Conservation (phyloP, 2,113 vertebrate genomes). For the Nothocercus nigrocapillus region DNA sequence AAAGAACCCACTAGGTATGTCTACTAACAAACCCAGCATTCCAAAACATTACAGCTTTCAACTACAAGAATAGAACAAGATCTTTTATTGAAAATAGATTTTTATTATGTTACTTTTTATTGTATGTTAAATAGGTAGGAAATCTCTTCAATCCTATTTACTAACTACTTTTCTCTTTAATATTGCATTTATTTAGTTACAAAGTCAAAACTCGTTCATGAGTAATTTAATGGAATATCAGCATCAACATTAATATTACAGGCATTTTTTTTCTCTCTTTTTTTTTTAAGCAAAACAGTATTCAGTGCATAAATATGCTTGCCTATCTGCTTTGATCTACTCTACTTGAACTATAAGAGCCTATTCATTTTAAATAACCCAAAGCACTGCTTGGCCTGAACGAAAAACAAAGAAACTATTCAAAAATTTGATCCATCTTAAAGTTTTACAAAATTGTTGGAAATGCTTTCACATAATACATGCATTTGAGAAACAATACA, state of each 20-base stretch:
- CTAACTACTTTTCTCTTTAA: neutral
- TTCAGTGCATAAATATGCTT: neutral
- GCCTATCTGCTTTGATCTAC: neutral
- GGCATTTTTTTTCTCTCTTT: neutral
- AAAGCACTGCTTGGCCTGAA: constrained; percentile 24
- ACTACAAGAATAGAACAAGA: neutral
- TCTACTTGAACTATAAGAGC: neutral
- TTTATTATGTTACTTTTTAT: neutral
- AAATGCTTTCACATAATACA: neutral
- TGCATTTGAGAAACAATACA: neutral
- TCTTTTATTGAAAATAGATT: neutral
- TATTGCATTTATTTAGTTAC: neutral
- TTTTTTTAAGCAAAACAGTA: neutral
- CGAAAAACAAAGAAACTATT: constrained; percentile 16
- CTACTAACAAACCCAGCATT: neutral
- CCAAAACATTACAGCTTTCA: neutral
- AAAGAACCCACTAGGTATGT: neutral
- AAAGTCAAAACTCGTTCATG: neutral
- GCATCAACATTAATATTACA: neutral
- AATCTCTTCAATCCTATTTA: neutral
- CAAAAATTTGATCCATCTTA: neutral
- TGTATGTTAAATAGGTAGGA: neutral
- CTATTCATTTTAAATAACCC: neutral
- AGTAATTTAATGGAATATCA: neutral
- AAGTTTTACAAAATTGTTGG: neutral